phyloP scores from a whole-genome alignment of 2,113 vertebrate species.

The Nanorana parkeri region DNA sequence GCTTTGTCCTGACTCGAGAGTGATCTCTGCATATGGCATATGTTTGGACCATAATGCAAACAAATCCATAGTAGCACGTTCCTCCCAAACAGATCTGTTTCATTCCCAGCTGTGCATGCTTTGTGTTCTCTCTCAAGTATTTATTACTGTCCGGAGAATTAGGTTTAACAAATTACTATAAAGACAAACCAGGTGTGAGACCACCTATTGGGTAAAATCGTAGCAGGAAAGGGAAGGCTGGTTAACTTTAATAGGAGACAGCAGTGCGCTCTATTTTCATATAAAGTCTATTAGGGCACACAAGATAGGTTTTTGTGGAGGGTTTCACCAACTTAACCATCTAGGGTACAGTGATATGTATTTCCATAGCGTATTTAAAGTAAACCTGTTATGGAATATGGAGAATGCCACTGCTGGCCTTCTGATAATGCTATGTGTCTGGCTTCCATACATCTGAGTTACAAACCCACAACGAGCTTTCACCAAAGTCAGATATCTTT shows the following conservation, averaged over 20 bases:
- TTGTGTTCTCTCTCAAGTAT: conserved; percentile 12
- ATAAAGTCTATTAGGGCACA: too few species aligned
- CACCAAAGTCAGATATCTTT: too few species aligned
- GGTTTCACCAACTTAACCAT: too few species aligned
- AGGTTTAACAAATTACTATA: conserved; percentile 35
- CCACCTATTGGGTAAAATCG: conserved; percentile 8
- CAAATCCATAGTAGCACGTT: conserved; percentile 15
- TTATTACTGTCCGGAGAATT: conserved; percentile 19
- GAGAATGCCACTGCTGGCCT: too few species aligned
- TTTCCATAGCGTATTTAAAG: too few species aligned
- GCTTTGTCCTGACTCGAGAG: not conserved
- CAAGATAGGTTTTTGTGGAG: too few species aligned
- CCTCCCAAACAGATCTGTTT: conserved; percentile 24
- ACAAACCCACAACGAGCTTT: too few species aligned
- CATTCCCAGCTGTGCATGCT: conserved; percentile 30
- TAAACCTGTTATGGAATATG: too few species aligned
- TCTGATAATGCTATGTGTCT: too few species aligned
- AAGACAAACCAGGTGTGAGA: conserved; percentile 43
- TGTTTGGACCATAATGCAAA: conserved; percentile 31
- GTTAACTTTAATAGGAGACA: not conserved
- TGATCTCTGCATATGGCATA: conserved; percentile 6
- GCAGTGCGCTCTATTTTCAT: too few species aligned
- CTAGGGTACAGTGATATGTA: too few species aligned
- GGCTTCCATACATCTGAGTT: too few species aligned
- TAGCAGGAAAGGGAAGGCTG: not conserved